These are phyloP conservation scores for Cecidostiba fungosa DNA, from an alignment of 2,888 invertebrate genomes.

Conservation along the genomic window DNA sequence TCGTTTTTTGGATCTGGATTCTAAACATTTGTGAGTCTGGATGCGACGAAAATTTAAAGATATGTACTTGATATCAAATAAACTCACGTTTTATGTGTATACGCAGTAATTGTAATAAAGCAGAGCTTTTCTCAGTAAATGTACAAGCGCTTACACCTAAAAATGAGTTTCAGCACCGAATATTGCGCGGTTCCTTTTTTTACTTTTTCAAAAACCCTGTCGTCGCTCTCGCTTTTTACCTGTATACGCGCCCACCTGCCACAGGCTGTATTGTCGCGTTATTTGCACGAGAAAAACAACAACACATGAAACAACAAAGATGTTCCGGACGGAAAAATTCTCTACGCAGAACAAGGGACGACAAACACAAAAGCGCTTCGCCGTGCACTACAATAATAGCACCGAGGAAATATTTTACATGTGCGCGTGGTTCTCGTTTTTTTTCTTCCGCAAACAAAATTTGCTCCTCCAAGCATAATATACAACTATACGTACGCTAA, in stretches of 20 bases:
- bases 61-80: too few relatives aligned
- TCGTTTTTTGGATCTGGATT: not conserved
- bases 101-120: too few relatives aligned
- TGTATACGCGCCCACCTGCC: not conserved
- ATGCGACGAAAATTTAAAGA: too few relatives aligned
- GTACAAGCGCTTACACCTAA: not conserved
- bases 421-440: not conserved
- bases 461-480: not conserved
- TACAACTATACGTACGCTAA: not conserved
- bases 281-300: slow-evolving; percentile 25
- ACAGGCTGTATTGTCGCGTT: slow-evolving; percentile 12
- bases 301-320: slow-evolving; percentile 22
- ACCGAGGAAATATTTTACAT: not conserved
- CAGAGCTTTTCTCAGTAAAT: not conserved
- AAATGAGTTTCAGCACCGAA: not conserved
- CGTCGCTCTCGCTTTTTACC: not conserved
- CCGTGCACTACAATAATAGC: slow-evolving; percentile 15
- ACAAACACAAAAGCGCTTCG: slow-evolving; percentile 28
- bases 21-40: too few relatives aligned
- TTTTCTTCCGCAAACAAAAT: not conserved
- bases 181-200: not conserved
- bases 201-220: not conserved
- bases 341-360: slow-evolving; percentile 5
- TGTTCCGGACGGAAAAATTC: slow-evolving; percentile 13
- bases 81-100: too few relatives aligned